Base-by-base conservation (phyloP, 2,113 vertebrate genomes). In the Apteryx owenii region DNA sequence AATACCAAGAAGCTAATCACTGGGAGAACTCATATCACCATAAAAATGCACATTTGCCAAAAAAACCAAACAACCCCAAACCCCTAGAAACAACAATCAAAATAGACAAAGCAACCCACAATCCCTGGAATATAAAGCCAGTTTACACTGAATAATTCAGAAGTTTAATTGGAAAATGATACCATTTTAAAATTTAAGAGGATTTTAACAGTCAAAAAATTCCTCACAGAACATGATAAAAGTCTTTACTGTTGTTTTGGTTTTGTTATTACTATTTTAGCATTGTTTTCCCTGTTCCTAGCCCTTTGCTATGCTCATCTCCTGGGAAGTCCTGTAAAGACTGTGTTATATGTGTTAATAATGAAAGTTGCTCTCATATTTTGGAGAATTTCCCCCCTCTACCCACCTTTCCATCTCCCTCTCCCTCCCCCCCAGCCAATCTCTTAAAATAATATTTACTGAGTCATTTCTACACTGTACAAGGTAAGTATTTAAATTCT, bases 91-190 rank as follows among this genome's bases (percentile, higher is more conserved):
- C 16, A 88, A 70, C 31, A 93, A 95, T 70, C 66, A 66, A 90
- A 95, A 51, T 13, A 89, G 75, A 61, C 14, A 91, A 92, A 94
- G 81, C 1, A 10, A 42, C 28, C 18, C 46, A 54, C 3, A 85
- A 71, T 50, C 23, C 23, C 58, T 91, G 61, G 38, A 85, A 62
- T 48, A 82, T 33, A 82, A 93, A 93, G n/a, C 33, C 56, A 89
- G 22, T 80, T 87, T 53, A 79, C 56, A 61, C 51, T 89, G 75
- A 92, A 73, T 85, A 95, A 93, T 87, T 95, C 73, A 92, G 80
- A 81, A 44, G 29, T 85, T 73, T 89, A 87, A 93, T 46, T 44
- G 40, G 77, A 93, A 92, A 82, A 29, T 71, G 48, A 68, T 23
- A 61, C 0, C 61, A 20, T 75, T 95, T 83, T 71, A 80, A 81